Evolutionary conservation across 2,113 vertebrate genomes (phyloP).

Genomic region (Laticauda laticaudata): DNA sequence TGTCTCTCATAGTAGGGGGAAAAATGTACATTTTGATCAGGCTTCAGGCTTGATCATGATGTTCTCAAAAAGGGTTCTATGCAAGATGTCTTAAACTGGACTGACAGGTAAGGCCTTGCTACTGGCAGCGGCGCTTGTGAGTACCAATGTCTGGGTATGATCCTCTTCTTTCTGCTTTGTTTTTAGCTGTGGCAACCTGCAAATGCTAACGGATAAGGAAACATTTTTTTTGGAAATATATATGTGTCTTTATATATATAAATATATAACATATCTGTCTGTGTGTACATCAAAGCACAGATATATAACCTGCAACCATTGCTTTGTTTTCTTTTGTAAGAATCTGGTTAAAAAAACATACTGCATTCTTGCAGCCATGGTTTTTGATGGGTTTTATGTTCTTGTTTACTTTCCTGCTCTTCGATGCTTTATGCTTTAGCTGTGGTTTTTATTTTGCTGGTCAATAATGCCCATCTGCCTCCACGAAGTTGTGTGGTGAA

Average conservation of each 20-base stretch:
- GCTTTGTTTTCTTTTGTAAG: slow-evolving; percentile 62
- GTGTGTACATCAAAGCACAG: slow-evolving; percentile 66
- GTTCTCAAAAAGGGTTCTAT: slow-evolving; percentile 59
- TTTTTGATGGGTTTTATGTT: slow-evolving; percentile 53
- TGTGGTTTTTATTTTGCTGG: slow-evolving; percentile 63
- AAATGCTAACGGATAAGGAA: slow-evolving; percentile 82
- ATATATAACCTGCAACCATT: slow-evolving; percentile 66
- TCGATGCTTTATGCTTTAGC: slow-evolving; percentile 71
- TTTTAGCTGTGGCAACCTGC: slow-evolving; percentile 81
- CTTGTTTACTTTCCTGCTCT: slow-evolving; percentile 62
- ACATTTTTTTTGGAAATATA: slow-evolving; percentile 62
- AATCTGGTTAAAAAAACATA: slow-evolving; percentile 53
- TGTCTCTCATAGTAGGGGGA: slow-evolving; percentile 12
- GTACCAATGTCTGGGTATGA: slow-evolving; percentile 45
- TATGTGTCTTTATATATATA: slow-evolving; percentile 56
- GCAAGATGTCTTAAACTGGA: slow-evolving; percentile 65
- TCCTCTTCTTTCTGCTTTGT: slow-evolving; percentile 61
- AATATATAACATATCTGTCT: neutral
- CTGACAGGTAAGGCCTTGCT: slow-evolving; percentile 72
- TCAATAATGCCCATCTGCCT: slow-evolving; percentile 64
- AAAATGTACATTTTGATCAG: slow-evolving; percentile 36
- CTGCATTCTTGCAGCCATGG: slow-evolving; percentile 62
- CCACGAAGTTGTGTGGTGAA: slow-evolving; percentile 63
- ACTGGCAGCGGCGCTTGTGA: slow-evolving; percentile 46
- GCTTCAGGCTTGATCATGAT: slow-evolving; percentile 28